A percentile compares a stretch with the other conserved stretches of the same genome.
Conservation (phyloP, 2,888 invertebrate genomes). For the Eupeodes luniger region DNA sequence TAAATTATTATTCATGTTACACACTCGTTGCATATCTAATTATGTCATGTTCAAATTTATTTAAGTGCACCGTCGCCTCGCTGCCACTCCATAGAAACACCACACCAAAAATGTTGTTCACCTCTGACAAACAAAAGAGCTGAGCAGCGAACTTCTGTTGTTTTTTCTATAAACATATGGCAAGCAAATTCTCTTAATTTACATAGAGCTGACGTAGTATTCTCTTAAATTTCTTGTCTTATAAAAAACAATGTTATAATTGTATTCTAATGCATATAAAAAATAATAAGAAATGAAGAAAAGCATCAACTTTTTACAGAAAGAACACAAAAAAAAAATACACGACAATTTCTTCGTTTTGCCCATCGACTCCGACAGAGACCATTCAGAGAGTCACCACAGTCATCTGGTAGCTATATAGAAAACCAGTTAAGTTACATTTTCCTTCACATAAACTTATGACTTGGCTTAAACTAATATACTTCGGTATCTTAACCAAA, state of each 20-base stretch:
- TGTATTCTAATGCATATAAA: conserved; percentile 9
- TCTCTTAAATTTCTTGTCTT: conserved; percentile 1
- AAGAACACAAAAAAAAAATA: background rate
- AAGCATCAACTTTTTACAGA: conserved; percentile 1
- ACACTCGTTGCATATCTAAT: conserved; percentile 49
- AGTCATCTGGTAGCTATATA: conserved; percentile 30
- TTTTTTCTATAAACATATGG: too few species aligned
- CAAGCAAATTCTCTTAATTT: background rate
- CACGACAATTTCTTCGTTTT: conserved; percentile 55
- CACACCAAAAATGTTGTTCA: conserved; percentile 56
- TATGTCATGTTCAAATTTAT: conserved; percentile 49
- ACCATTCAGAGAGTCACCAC: background rate
- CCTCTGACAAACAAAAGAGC: conserved; percentile 70
- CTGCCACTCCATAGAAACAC: background rate
- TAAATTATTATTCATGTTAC: conserved; percentile 67
- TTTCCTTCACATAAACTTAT: conserved; percentile 56
- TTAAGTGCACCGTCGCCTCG: conserved; percentile 5
- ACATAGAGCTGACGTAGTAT: background rate
- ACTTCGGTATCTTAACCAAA: conserved; percentile 18
- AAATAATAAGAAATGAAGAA: conserved; percentile 22
- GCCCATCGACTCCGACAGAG: conserved; percentile 17
- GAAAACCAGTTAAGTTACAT: conserved; percentile 73
- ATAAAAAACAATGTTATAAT: background rate
- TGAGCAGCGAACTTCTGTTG: conserved; percentile 50
- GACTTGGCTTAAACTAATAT: conserved; percentile 31